phyloP scores from a whole-genome alignment of 2,888 invertebrate species.

The Caenorhabditis sinica region DNA sequence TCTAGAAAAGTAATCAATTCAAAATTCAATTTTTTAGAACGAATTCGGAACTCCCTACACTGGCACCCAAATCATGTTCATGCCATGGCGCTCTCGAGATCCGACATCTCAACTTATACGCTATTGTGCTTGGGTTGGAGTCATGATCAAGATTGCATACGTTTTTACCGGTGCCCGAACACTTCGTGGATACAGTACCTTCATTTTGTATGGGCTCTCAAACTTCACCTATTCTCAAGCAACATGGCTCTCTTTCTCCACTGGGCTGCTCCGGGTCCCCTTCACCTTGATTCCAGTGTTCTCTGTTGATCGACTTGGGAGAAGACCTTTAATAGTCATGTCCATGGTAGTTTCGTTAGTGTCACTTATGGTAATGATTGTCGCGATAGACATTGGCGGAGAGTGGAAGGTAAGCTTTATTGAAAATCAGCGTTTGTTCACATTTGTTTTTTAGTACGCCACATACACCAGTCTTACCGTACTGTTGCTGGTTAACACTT shows the following conservation, averaged over 20 bases:
- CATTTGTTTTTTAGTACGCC: constrained; percentile 48
- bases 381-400: constrained; percentile 64
- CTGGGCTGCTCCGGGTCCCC: constrained; percentile 70
- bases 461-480: constrained; percentile 66
- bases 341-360: constrained; percentile 67
- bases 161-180: constrained; percentile 75
- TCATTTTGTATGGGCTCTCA: constrained; percentile 69
- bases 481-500: constrained; percentile 70
- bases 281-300: constrained; percentile 74
- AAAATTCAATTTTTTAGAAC: too few relatives aligned
- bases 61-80: constrained; percentile 74
- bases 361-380: constrained; percentile 65
- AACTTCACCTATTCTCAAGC: constrained; percentile 68
- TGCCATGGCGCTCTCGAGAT: constrained; percentile 73
- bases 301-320: constrained; percentile 73
- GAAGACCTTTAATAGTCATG: constrained; percentile 70
- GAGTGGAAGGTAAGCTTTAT: constrained; percentile 63
- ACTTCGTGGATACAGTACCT: constrained; percentile 73
- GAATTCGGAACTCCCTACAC: constrained; percentile 51
- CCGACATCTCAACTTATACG: constrained; percentile 67
- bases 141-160: constrained; percentile 76
- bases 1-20: too few relatives aligned
- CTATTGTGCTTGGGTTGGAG: constrained; percentile 74
- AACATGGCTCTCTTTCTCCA: constrained; percentile 66
- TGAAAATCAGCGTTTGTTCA: too few relatives aligned